Percentiles rank a stretch among this genome's conserved stretches.
Evolutionary conservation across 2,113 vertebrate genomes (phyloP).

Genomic region (Varanus komodoensis): DNA sequence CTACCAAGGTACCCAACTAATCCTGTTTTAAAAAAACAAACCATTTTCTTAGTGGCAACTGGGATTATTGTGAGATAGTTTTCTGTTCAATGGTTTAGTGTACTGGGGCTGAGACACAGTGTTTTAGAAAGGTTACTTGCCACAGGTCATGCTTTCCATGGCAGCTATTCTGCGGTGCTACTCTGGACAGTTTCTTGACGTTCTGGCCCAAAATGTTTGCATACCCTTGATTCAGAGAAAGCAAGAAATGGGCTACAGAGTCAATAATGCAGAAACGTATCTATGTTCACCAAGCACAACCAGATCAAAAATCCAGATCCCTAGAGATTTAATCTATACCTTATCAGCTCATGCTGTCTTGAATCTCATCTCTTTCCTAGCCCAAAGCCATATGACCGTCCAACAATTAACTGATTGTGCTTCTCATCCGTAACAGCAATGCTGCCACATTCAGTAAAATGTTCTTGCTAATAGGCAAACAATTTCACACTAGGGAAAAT

Average conservation of each 20-base stretch:
- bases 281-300: background rate
- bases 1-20: too few relatives aligned
- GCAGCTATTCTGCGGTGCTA: too few relatives aligned
- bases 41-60: too few relatives aligned
- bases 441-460: background rate
- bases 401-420: slow-evolving; percentile 2
- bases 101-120: too few relatives aligned
- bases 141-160: too few relatives aligned
- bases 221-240: background rate
- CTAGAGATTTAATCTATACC: slow-evolving; percentile 1
- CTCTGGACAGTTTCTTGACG: too few relatives aligned
- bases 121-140: too few relatives aligned
- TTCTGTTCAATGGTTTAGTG: too few relatives aligned
- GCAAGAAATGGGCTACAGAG: too few relatives aligned
- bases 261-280: background rate
- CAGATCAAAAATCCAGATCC: background rate
- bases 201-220: too few relatives aligned
- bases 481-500: background rate
- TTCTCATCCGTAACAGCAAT: slow-evolving; percentile 10
- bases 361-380: slow-evolving; percentile 15
- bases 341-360: slow-evolving; percentile 17
- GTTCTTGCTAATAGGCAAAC: background rate
- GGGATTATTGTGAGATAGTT: too few relatives aligned
- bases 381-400: slow-evolving; percentile 7
- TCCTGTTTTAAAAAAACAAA: too few relatives aligned